Base-by-base conservation (phyloP, 2,888 invertebrate species). In the Cecidostiba fungosa region DNA sequence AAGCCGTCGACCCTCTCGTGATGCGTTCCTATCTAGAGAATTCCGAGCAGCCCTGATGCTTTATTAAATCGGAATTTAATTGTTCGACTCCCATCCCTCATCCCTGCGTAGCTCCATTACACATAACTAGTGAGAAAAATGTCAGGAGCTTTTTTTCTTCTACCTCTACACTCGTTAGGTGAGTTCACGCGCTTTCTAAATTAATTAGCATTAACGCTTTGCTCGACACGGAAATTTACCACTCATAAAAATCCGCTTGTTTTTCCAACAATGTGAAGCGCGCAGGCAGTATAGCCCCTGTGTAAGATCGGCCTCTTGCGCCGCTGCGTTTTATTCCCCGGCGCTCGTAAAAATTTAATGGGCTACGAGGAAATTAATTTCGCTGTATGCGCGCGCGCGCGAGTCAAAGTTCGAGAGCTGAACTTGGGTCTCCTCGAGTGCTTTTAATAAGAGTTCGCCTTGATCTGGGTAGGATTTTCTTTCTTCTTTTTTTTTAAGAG, bases 31-130 rank as follows among this genome's bases (percentile, higher is more conserved):
- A n/a, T 29, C 39, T 12, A 5, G n/a, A 50, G 43, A 43, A 39
- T 59, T 70, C 29, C 36, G 69, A 14, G 66, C 29, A 14, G 66
- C 29, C 8, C n/a, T 26, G 12, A 59, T 81, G 77, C 91, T 90
- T 91, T 91, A 91, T 91, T 90, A 90, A 91, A 91, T 91, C 89
- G 90, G 89, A 91, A 91, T 91, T 91, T 90, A 91, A 91, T 91
- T 91, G 91, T 89, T 90, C 88, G 88, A 79, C 88, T 87, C 85
- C 5, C n/a, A 0, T 59, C n/a, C 6, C n/a, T 59, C 54, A 6
- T 8, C 83, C 16, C 32, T 4, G 32, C 26, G 87, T 83, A 87
- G 87, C 89, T 90, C 89, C 84, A 89, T 89, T 90, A 89, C 89
- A 87, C 80, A 85, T 85, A 82, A 26, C 26, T 26, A 10, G n/a